Base-by-base conservation (phyloP, 2,797 vertebrate species). In the Thunnus albacares region DNA sequence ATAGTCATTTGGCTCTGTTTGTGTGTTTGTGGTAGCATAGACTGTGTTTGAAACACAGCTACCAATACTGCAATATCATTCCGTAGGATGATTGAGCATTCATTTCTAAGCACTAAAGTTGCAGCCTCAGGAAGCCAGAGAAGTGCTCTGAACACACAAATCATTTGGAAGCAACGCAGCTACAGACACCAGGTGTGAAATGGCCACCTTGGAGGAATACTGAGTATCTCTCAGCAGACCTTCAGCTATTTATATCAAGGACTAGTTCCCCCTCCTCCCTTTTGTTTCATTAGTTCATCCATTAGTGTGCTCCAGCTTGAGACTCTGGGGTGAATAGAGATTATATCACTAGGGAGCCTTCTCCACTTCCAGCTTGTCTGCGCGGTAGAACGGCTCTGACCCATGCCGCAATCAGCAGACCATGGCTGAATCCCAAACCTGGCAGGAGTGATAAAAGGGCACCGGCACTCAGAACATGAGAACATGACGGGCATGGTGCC, bases 371-470 rank as follows among this genome's bases (percentile, higher is more conserved):
- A 84, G 66, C 49, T 75, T 71, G 75, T 74, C 69, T 73, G 56
- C n/a, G 6, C 47, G 59, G 58, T 56, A 35, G 43, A 72, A 49
- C 59, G 62, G 57, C 62, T 77, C 64, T 69, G 67, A 69, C 80
- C 80, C 68, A 26, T 68, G 26, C 58, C 7, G 20, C 68, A 80
- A 56, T 60, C 65, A 70, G 63, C 70, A 71, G 83, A 90, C 84
- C 17, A 1, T 77, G 75, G 51, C 85, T 71, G 67, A 80, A 77
- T 71, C 56, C 76, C 73, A 84, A 84, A 85, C 70, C 75, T 69
- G 68, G 58, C 71, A 77, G 65, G 41, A 75, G 58, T 90, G 89
- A 94, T 90, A 87, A 92, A 92, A 61, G 71, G 90, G 71, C 73
- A 62, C 43, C 56, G 41, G 71, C 82, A 57, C 74, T 68, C 57